Evolutionary conservation across 2,113 vertebrate species (phyloP).

Genomic region (Indicator maculatus): DNA sequence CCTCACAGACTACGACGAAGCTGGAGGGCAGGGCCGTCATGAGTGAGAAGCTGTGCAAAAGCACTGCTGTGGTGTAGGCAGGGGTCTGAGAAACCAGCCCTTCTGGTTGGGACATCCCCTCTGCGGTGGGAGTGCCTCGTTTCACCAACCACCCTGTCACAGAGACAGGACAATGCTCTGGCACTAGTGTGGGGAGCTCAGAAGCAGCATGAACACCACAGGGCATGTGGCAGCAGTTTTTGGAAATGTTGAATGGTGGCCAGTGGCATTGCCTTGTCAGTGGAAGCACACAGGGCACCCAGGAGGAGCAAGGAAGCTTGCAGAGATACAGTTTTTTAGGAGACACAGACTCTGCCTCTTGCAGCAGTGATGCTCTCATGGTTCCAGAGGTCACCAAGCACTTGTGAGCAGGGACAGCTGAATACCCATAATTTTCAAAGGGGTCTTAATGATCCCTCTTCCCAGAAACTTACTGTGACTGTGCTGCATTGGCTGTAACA

Average conservation of each 20-base stretch:
- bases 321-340: neutral
- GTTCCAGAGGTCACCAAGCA: neutral
- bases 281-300: neutral
- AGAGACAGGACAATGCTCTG: rapidly evolving
- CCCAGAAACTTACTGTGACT: neutral
- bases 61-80: neutral
- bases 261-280: neutral
- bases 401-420: neutral
- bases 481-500: neutral
- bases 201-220: neutral
- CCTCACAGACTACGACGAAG: neutral
- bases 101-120: neutral
- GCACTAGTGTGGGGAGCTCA: neutral
- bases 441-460: neutral
- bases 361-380: neutral
- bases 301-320: neutral
- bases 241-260: neutral
- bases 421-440: neutral
- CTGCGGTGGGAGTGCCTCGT: neutral
- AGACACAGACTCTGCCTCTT: neutral
- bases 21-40: neutral
- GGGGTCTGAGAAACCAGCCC: neutral
- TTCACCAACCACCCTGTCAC: neutral
- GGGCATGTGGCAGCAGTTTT: neutral
- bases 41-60: neutral